Evolutionary conservation across 2,113 vertebrate species (phyloP), one percentile per base, ranked within the genome.

Genomic region (Raja brachyura): DNA sequence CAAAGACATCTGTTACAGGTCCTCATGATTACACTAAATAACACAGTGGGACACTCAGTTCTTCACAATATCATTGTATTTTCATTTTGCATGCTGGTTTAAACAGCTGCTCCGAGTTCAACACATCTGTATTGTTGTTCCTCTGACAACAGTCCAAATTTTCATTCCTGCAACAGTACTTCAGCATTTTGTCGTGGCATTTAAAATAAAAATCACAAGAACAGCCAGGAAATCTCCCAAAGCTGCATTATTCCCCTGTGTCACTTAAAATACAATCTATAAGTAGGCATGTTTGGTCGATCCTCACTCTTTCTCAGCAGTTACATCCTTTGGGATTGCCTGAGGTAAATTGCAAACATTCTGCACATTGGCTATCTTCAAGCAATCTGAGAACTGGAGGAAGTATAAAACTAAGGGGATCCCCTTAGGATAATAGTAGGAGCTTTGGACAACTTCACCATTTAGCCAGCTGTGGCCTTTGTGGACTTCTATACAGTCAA

Each of bases 191-290:
- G 90, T 92, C 11, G 9, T 92, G 90, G 39, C n/a, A 54, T 70
- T 48, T 18, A 66, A 20, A 48, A 13, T 18, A 28, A 54, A 90
- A 90, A 4, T 9, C 88, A 70, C n/a, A 70, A 10, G 7, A 70
- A 90, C 18, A 48, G 20, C 39, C 88, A 70, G 88, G 31, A 90
- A 90, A 70, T 90, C 88, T 90, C 88, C 48, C 33, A 90, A 90
- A 90, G 61, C 66, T 92, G 66, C 68, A 54, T 13, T 28, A 68
- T 73, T 18, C 68, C 68, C n/a, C 31, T 54, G 66, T 22, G 18
- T 14, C 39, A 11, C 63, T 10, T 74, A 10, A 74, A 70, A 39
- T 8, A 61, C 25, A 18, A 25, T 33, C 4, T 70, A 22, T 73
- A 48, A 92, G 3, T 63, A 25, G 63, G 31, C 16, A 90, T 39